These are phyloP conservation scores for Poeciliopsis turneri DNA, from an alignment of 2,797 vertebrate species.

Conservation along the genomic window DNA sequence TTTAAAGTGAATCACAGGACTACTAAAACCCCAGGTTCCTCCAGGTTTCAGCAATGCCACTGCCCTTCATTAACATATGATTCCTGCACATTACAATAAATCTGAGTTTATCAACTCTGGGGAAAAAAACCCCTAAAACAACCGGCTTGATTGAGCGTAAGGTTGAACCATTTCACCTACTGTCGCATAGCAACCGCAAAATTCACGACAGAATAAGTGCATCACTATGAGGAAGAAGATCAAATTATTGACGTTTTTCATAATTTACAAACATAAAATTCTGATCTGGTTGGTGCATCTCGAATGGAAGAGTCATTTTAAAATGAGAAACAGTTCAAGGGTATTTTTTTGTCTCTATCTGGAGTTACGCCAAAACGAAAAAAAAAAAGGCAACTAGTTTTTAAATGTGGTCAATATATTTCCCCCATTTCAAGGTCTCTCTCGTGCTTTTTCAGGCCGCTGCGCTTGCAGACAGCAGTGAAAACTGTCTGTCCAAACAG, in stretches of 20 bases:
- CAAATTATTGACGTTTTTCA: not conserved
- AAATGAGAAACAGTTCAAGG: not conserved
- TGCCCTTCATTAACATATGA: not conserved
- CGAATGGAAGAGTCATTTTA: not conserved
- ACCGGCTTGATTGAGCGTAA: not conserved
- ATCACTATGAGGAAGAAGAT: not conserved
- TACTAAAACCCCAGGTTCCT: not conserved
- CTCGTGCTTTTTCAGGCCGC: not conserved
- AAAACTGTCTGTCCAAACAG: not conserved
- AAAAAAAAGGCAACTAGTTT: not conserved
- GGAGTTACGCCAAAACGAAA: not conserved
- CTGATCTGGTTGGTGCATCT: not conserved
- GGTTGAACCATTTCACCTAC: not conserved
- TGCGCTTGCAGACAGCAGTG: not conserved
- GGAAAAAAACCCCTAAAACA: not conserved
- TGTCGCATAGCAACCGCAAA: not conserved
- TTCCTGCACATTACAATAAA: not conserved
- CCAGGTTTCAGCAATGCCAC: not conserved
- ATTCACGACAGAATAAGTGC: not conserved
- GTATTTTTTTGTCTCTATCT: not conserved
- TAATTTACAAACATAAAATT: not conserved
- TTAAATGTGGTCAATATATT: not conserved
- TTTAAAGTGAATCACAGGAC: not conserved
- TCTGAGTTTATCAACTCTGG: not conserved
- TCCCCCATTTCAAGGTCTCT: not conserved